A percentile compares a stretch with the other conserved stretches of the same genome.
These are phyloP conservation scores for Eurosta solidaginis DNA, from an alignment of 1,140 invertebrate genomes.

Conservation along the genomic window DNA sequence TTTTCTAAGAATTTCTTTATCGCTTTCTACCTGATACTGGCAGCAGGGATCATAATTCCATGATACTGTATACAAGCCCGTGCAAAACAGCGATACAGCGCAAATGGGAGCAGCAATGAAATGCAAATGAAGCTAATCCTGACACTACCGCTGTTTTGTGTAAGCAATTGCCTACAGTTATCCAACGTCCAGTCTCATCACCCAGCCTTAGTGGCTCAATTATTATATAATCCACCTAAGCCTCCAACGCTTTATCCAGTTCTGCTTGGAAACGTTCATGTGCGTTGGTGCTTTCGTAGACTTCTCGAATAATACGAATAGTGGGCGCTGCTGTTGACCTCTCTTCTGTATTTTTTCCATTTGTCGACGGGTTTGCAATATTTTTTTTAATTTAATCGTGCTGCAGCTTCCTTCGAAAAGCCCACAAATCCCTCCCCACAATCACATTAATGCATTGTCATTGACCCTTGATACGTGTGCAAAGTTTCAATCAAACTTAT, in stretches of 20 bases:
- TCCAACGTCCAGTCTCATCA: conserved; percentile 93
- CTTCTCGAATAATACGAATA: conserved; percentile 85
- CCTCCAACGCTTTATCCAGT: conserved; percentile 87
- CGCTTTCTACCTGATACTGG: conserved; percentile 70
- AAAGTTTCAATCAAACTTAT: too few species aligned
- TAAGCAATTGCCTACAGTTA: conserved; percentile 89
- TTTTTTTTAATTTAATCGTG: background rate
- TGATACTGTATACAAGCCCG: conserved; percentile 79
- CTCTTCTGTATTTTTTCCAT: conserved; percentile 2
- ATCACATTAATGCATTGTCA: conserved; percentile 2
- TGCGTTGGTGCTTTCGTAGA: conserved; percentile 90
- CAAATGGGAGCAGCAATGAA: conserved; percentile 71
- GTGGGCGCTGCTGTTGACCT: conserved; percentile 67
- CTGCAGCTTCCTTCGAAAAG: background rate
- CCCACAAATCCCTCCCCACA: background rate
- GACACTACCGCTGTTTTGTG: conserved; percentile 88
- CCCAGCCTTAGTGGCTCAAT: conserved; percentile 90
- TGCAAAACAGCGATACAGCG: conserved; percentile 72
- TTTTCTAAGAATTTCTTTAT: conserved; percentile 59
- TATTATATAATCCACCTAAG: conserved; percentile 81
- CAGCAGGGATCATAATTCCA: conserved; percentile 90
- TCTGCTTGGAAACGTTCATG: conserved; percentile 90
- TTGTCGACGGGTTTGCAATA: background rate
- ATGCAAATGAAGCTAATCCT: conserved; percentile 60
- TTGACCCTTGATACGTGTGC: too few species aligned